phyloP scores from a whole-genome alignment of 2,888 invertebrate species.

The Rutpela maculata region DNA sequence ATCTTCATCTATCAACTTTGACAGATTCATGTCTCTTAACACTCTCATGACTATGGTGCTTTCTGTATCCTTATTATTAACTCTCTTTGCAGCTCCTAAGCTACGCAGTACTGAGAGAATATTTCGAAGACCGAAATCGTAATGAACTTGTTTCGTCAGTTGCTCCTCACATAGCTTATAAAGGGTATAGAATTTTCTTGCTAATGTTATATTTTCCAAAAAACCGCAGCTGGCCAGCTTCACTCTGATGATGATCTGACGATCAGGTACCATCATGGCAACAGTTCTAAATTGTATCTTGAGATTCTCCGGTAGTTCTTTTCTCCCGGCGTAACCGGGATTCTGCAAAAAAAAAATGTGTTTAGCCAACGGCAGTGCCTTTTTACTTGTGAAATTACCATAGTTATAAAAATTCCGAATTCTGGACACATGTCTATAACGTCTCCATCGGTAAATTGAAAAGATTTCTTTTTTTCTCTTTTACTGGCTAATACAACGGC shows the following conservation, averaged over 20 bases:
- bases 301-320: constrained; percentile 96
- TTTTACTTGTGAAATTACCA: constrained; percentile 78
- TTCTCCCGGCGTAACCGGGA: constrained; percentile 97
- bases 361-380: not conserved
- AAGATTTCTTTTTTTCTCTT: constrained; percentile 93
- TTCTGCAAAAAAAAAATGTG: constrained; percentile 79
- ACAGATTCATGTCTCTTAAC: constrained; percentile 97
- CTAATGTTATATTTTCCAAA: constrained; percentile 94
- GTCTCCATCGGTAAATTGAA: constrained; percentile 96
- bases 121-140: constrained; percentile 96
- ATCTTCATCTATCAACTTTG: constrained; percentile 97
- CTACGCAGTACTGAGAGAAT: constrained; percentile 95
- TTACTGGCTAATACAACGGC: constrained; percentile 94
- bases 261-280: constrained; percentile 99
- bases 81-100: constrained; percentile 92
- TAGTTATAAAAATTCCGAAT: constrained; percentile 97
- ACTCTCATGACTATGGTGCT: constrained; percentile 98
- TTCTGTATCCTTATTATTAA: constrained; percentile 94
- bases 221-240: constrained; percentile 98
- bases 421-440: constrained; percentile 94
- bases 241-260: constrained; percentile 97
- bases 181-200: constrained; percentile 96
- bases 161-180: constrained; percentile 98
- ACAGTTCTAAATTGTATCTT: constrained; percentile 98
- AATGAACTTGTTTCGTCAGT: constrained; percentile 97